phyloP scores from a whole-genome alignment of 2,797 vertebrate genomes.

The Neostethus bicornis region DNA sequence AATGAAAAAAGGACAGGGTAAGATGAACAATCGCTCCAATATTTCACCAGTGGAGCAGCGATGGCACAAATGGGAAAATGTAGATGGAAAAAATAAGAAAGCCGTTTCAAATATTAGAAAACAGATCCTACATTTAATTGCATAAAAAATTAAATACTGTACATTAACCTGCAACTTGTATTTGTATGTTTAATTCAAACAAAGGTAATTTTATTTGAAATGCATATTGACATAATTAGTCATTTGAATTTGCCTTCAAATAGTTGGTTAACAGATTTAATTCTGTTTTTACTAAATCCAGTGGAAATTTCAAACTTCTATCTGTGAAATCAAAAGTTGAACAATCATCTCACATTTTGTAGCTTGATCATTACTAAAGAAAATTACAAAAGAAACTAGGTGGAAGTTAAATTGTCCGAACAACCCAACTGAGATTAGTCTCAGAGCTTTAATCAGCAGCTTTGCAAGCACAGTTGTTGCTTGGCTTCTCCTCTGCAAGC shows the following conservation, averaged over 20 bases:
- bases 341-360: not conserved
- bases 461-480: constrained; percentile 37
- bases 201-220: too few species aligned
- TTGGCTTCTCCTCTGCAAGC: constrained; percentile 35
- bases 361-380: not conserved
- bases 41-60: constrained; percentile 13
- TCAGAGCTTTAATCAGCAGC: constrained; percentile 16
- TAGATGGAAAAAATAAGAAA: not conserved
- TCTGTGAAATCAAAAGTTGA: not conserved
- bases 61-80: not conserved
- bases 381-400: not conserved
- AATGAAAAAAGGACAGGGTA: constrained; percentile 22
- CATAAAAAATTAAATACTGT: not conserved
- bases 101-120: not conserved
- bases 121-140: not conserved
- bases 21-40: constrained; percentile 1
- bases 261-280: not conserved
- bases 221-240: too few species aligned
- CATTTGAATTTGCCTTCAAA: not conserved
- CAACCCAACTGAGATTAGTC: constrained; percentile 22
- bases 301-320: not conserved
- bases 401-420: constrained; percentile 13
- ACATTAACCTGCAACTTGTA: not conserved
- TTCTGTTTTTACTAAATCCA: not conserved
- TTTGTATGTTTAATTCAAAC: not conserved